Percentiles rank a stretch among this genome's conserved stretches.
Evolutionary conservation across 1,140 invertebrate species (phyloP).

Genomic region (Pachypeltis micranthus): DNA sequence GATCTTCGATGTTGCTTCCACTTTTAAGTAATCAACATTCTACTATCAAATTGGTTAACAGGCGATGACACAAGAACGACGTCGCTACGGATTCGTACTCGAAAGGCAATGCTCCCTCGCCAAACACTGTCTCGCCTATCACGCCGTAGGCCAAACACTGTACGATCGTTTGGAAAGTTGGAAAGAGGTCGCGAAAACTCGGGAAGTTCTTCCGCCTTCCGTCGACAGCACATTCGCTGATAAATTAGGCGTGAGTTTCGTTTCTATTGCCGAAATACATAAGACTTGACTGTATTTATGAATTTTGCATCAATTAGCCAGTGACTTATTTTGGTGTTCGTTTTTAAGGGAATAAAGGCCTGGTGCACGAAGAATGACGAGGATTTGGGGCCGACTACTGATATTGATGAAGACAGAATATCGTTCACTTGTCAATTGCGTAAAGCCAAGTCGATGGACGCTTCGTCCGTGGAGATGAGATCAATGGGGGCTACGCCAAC

Average conservation of each 20-base stretch:
- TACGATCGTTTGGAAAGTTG: slow-evolving; percentile 74
- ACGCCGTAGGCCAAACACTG: slow-evolving; percentile 59
- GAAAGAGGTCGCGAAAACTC: slow-evolving; percentile 72
- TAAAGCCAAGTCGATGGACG: slow-evolving; percentile 79
- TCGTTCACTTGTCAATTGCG: slow-evolving; percentile 58
- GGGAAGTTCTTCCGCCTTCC: slow-evolving; percentile 68
- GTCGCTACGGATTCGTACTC: slow-evolving; percentile 84
- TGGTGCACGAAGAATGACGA: no score
- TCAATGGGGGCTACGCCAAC: slow-evolving; percentile 48
- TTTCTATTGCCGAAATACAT: no score
- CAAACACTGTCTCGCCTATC: slow-evolving; percentile 83
- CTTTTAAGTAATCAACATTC: no score
- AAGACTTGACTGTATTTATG: no score
- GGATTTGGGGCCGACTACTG: no score
- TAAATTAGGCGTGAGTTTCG: slow-evolving; percentile 50
- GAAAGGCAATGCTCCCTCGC: slow-evolving; percentile 81
- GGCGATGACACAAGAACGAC: slow-evolving; percentile 87
- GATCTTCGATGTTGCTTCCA: no score
- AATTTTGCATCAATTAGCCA: neutral
- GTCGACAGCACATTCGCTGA: slow-evolving; percentile 68
- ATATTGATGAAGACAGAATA: slow-evolving; percentile 43
- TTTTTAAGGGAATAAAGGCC: no score
- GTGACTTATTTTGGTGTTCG: no score
- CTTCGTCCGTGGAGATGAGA: slow-evolving; percentile 67
- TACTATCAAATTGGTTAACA: no score